Conservation (phyloP, 2,888 invertebrate species). For the Drosophila infuscata region DNA sequence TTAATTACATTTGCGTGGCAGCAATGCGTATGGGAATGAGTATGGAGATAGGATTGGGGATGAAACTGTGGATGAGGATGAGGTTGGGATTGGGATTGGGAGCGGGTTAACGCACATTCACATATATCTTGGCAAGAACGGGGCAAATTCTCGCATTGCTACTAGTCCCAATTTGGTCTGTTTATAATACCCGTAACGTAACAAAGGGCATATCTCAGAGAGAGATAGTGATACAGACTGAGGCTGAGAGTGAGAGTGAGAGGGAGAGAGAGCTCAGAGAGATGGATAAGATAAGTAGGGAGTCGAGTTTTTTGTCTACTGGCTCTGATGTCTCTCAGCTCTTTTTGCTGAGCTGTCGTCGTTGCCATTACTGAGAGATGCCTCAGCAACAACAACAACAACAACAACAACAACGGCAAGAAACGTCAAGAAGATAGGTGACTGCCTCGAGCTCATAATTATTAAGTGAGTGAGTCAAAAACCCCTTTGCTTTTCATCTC, state of each 20-base stretch:
- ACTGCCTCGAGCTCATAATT: slow-evolving; percentile 70
- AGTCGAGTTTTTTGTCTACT: background rate
- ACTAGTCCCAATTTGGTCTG: slow-evolving; percentile 49
- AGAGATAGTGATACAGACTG: too few species aligned
- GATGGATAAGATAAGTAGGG: background rate
- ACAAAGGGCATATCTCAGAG: slow-evolving; percentile 3
- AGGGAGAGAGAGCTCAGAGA: background rate
- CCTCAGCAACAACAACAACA: slow-evolving; percentile 41
- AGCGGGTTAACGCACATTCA: slow-evolving; percentile 43
- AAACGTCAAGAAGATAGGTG: slow-evolving; percentile 65
- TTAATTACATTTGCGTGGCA: slow-evolving; percentile 80
- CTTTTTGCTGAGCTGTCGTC: slow-evolving; percentile 78
- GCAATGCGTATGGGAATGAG: slow-evolving; percentile 50
- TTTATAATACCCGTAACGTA: slow-evolving; percentile 41
- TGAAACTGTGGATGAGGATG: background rate
- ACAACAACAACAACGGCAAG: slow-evolving; percentile 29
- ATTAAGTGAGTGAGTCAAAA: slow-evolving; percentile 53
- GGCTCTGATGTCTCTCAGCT: slow-evolving; percentile 59
- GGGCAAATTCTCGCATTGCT: slow-evolving; percentile 16
- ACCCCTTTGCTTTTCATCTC: background rate
- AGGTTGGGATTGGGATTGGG: background rate
- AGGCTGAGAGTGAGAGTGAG: background rate
- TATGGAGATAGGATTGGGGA: slow-evolving; percentile 1
- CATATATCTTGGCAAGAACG: slow-evolving; percentile 20
- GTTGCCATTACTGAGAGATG: slow-evolving; percentile 56